A percentile compares a stretch with the other conserved stretches of the same genome.
Conservation (phyloP, 2,888 invertebrate genomes). For the Ctena decussata region DNA sequence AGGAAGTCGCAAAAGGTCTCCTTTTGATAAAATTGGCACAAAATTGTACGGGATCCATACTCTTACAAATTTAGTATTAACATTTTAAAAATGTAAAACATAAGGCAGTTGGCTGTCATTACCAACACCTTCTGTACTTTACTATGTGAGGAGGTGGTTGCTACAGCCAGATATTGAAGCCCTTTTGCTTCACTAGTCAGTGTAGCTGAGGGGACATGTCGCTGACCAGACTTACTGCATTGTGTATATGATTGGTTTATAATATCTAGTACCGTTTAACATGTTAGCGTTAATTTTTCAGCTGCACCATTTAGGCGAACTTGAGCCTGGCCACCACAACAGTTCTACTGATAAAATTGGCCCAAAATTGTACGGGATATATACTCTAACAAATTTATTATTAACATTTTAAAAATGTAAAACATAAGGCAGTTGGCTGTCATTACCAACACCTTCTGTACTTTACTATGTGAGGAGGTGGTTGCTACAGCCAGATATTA, state of each 20-base stretch:
- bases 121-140: background rate
- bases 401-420: too few relatives aligned
- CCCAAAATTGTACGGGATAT: too few relatives aligned
- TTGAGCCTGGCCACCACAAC: constrained; percentile 17
- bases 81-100: too few relatives aligned
- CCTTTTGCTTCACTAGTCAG: background rate
- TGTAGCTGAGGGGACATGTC: background rate
- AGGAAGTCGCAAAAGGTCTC: too few relatives aligned
- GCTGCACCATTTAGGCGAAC: background rate
- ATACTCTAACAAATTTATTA: too few relatives aligned
- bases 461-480: background rate
- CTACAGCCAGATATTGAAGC: background rate
- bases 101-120: constrained; percentile 8
- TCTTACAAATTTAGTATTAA: too few relatives aligned
- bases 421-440: constrained; percentile 11
- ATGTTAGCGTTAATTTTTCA: background rate
- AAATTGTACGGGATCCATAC: too few relatives aligned
- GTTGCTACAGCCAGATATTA: background rate
- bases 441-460: background rate
- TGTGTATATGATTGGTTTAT: too few relatives aligned
- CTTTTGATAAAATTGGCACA: too few relatives aligned
- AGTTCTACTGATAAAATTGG: too few relatives aligned
- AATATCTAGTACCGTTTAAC: background rate
- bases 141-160: background rate
- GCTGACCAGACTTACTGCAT: too few relatives aligned